phyloP scores from a whole-genome alignment of 2,113 vertebrate species.

The Platichthys stellatus region DNA sequence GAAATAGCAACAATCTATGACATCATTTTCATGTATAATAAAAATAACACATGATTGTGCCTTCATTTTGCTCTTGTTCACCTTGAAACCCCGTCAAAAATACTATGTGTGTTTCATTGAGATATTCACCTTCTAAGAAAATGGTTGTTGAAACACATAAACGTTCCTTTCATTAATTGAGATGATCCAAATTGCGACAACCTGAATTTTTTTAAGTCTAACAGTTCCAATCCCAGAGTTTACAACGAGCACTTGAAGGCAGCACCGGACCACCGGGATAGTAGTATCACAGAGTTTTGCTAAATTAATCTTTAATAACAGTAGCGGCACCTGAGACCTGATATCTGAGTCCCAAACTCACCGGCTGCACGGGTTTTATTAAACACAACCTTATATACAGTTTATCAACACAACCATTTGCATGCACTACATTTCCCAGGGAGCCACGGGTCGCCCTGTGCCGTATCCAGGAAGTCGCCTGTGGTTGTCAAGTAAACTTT shows the following conservation, averaged over 20 bases:
- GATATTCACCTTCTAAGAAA: too few species aligned
- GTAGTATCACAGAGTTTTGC: not conserved
- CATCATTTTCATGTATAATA: not conserved
- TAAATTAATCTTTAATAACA: not conserved
- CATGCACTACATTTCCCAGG: conserved; percentile 77
- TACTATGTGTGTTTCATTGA: too few species aligned
- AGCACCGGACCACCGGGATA: not conserved
- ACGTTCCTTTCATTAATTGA: too few species aligned
- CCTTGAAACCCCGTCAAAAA: not conserved
- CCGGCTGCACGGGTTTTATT: not conserved
- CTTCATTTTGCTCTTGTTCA: not conserved
- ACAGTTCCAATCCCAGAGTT: not conserved
- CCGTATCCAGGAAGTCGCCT: conserved; percentile 82
- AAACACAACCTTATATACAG: too few species aligned
- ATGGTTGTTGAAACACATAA: not conserved
- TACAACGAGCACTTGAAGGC: conserved; percentile 20
- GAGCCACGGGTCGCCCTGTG: not conserved
- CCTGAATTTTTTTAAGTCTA: too few species aligned
- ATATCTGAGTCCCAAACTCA: too few species aligned
- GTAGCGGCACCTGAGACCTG: too few species aligned
- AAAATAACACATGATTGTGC: not conserved
- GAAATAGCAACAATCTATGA: too few species aligned
- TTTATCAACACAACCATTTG: too few species aligned
- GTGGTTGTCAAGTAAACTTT: conserved; percentile 82
- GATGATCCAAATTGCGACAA: too few species aligned